These are phyloP conservation scores for Ormyrus labotus DNA, from an alignment of 2,888 invertebrate species.

Conservation along the genomic window DNA sequence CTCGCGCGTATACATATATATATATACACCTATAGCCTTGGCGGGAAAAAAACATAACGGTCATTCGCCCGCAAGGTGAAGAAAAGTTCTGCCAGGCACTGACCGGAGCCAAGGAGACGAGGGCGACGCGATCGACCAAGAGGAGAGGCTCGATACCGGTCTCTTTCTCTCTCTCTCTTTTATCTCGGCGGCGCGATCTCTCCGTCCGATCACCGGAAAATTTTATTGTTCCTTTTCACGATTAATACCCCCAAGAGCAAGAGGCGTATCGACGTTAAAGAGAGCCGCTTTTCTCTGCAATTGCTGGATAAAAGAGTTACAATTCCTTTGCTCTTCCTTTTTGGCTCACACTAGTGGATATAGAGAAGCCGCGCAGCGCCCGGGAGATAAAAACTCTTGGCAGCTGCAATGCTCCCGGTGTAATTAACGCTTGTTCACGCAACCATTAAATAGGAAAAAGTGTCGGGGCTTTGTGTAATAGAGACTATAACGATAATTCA, in stretches of 20 bases:
- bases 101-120: slow-evolving; percentile 71
- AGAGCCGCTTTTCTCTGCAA: slow-evolving; percentile 12
- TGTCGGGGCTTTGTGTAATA: too few species aligned
- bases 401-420: too few species aligned
- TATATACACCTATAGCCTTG: neutral
- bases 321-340: neutral
- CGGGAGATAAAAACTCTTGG: too few species aligned
- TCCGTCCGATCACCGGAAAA: slow-evolving; percentile 42
- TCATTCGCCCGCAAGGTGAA: slow-evolving; percentile 73
- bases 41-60: slow-evolving; percentile 73
- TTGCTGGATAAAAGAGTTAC: slow-evolving; percentile 9
- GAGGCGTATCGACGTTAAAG: slow-evolving; percentile 8
- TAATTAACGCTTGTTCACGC: too few species aligned
- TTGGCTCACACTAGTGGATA: neutral
- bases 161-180: slow-evolving; percentile 38
- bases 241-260: slow-evolving; percentile 18
- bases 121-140: slow-evolving; percentile 59
- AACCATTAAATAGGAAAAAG: too few species aligned
- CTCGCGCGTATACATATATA: neutral
- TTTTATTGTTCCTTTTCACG: slow-evolving; percentile 48
- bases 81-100: slow-evolving; percentile 73
- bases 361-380: too few species aligned
- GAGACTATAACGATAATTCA: too few species aligned
- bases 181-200: slow-evolving; percentile 36
- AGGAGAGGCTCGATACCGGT: slow-evolving; percentile 52